Evolutionary conservation across 1,140 invertebrate genomes (phyloP).

Genomic region (Amphibalanus amphitrite): DNA sequence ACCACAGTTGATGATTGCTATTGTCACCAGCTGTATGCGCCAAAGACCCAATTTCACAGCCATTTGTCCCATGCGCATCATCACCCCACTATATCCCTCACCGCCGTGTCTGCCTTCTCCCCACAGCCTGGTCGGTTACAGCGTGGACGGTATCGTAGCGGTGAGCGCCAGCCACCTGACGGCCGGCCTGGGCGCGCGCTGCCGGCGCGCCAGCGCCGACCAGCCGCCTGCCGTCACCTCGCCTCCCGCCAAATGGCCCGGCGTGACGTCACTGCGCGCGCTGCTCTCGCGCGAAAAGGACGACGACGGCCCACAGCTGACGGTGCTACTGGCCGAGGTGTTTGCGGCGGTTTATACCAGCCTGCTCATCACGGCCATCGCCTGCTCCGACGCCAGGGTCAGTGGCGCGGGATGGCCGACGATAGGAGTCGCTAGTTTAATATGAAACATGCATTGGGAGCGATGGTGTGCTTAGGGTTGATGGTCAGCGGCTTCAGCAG

Average conservation of each 20-base stretch:
- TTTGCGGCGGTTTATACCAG: slow-evolving; percentile 85
- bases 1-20: too few species aligned
- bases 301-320: slow-evolving; percentile 83
- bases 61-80: too few species aligned
- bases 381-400: slow-evolving; percentile 68
- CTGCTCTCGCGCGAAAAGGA: slow-evolving; percentile 83
- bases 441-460: too few species aligned
- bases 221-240: slow-evolving; percentile 35
- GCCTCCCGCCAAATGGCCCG: slow-evolving; percentile 48
- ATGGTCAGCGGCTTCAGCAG: too few species aligned
- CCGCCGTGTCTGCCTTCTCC: too few species aligned
- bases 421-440: background rate
- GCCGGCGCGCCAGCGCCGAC: slow-evolving; percentile 19
- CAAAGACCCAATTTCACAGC: too few species aligned
- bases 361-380: slow-evolving; percentile 75
- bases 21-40: too few species aligned
- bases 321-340: slow-evolving; percentile 77
- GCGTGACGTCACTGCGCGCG: slow-evolving; percentile 77
- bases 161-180: slow-evolving; percentile 8
- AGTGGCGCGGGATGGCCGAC: background rate
- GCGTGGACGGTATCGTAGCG: slow-evolving; percentile 20
- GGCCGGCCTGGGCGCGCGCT: slow-evolving; percentile 8
- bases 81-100: background rate
- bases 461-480: too few species aligned
- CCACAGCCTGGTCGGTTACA: background rate